These are phyloP conservation scores for Channallabes apus DNA, from an alignment of 2,797 vertebrate species.

Conservation along the genomic window DNA sequence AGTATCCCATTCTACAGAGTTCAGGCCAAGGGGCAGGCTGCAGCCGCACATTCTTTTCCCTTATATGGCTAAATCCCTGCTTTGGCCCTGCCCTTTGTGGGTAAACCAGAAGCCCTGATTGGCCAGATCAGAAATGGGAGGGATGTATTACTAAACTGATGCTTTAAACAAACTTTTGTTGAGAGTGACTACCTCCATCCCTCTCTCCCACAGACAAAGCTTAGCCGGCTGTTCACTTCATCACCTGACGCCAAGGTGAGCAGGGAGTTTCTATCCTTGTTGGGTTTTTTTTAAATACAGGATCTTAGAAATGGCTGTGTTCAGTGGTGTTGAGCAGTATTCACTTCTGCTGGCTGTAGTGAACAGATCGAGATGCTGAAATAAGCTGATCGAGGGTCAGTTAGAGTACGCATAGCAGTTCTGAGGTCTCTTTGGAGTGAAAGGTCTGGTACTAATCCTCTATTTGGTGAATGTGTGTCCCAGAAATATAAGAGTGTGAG, in stretches of 20 bases:
- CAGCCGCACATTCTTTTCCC: constrained; percentile 80
- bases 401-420: not conserved
- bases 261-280: constrained; percentile 36
- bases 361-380: constrained; percentile 43
- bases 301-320: not conserved
- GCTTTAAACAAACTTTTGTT: constrained; percentile 76
- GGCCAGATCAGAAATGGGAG: constrained; percentile 66
- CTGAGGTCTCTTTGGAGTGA: not conserved
- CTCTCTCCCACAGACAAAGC: constrained; percentile 65
- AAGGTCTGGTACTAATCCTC: not conserved
- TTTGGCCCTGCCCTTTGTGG: constrained; percentile 70
- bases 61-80: constrained; percentile 82
- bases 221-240: constrained; percentile 58
- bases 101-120: constrained; percentile 63
- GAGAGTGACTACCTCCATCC: constrained; percentile 65
- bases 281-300: not conserved
- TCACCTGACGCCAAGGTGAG: constrained; percentile 75
- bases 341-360: constrained; percentile 19
- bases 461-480: not conserved
- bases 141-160: constrained; percentile 60
- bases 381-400: constrained; percentile 31
- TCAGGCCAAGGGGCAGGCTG: constrained; percentile 39
- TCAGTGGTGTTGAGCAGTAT: not conserved
- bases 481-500: constrained; percentile 16
- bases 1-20: constrained; percentile 61